Evolutionary conservation across 2,113 vertebrate genomes (phyloP).

Genomic region (Microtus richardsoni): DNA sequence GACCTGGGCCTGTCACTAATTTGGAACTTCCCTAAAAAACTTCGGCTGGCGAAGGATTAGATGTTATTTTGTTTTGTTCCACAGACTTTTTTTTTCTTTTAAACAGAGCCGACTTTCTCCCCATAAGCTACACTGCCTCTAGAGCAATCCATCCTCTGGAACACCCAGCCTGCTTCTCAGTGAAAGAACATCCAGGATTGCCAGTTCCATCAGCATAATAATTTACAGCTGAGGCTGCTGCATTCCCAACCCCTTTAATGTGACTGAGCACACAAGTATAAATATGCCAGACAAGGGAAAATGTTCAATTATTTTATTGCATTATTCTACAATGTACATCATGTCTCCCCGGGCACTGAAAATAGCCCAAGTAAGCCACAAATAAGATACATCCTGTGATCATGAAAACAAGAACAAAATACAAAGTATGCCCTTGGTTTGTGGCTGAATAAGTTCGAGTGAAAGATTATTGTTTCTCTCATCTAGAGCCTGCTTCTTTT

Average conservation of each 20-base stretch:
- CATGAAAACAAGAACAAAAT: constrained; percentile 75
- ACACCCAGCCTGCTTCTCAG: constrained; percentile 41
- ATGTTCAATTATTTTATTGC: constrained; percentile 70
- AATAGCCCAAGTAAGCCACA: constrained; percentile 68
- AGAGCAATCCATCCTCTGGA: neutral
- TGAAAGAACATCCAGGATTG: neutral
- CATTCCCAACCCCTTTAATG: constrained; percentile 27
- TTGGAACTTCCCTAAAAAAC: constrained; percentile 46
- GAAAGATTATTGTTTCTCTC: constrained; percentile 79
- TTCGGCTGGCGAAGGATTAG: constrained; percentile 57
- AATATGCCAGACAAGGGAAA: constrained; percentile 65
- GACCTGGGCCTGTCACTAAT: constrained; percentile 48
- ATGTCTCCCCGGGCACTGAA: constrained; percentile 73
- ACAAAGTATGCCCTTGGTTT: constrained; percentile 75
- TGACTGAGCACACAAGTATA: constrained; percentile 48
- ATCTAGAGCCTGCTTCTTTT: constrained; percentile 76
- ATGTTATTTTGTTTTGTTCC: constrained; percentile 53
- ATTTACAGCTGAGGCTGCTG: constrained; percentile 38
- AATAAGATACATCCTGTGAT: constrained; percentile 75
- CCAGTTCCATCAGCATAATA: constrained; percentile 23
- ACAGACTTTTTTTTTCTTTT: constrained; percentile 8
- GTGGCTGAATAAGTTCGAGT: constrained; percentile 71
- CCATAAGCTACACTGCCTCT: neutral
- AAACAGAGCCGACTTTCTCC: neutral
- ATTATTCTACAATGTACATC: constrained; percentile 71